Percentiles rank a stretch among this genome's conserved stretches.
These are phyloP conservation scores for Podarcis cretensis DNA, from an alignment of 2,113 vertebrate genomes.

Conservation along the genomic window DNA sequence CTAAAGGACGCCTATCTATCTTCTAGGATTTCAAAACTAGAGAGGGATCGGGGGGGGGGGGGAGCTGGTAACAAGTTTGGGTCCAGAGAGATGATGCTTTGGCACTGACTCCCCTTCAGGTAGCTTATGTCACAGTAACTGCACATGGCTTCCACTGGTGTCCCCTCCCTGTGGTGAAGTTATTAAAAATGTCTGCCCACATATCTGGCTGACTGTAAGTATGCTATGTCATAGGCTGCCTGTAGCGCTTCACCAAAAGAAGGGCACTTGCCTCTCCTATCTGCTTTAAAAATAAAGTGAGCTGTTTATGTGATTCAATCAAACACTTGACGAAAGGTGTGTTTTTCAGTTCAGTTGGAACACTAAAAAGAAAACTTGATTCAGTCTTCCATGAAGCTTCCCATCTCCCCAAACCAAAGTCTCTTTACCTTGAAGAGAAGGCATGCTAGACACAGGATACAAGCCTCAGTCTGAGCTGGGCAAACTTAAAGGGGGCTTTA, in stretches of 20 bases:
- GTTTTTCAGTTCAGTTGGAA: not conserved
- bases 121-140: not conserved
- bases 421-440: not conserved
- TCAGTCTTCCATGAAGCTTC: not conserved
- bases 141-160: not conserved
- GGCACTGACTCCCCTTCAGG: not conserved
- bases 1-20: too few relatives aligned
- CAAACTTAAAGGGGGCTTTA: not conserved
- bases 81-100: not conserved
- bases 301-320: not conserved
- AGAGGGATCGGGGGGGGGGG: not conserved
- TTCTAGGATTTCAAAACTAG: not conserved
- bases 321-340: not conserved
- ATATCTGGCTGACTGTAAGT: rapidly evolving
- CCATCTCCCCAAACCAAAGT: not conserved
- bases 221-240: rapidly evolving
- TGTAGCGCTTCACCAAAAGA: not conserved
- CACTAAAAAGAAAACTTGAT: not conserved
- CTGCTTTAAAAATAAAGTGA: not conserved
- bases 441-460: not conserved
- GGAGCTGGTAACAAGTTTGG: not conserved
- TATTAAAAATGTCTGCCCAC: not conserved
- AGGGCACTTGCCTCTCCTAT: not conserved
- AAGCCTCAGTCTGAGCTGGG: not conserved
- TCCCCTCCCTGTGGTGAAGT: not conserved